Evolutionary conservation across 2,888 invertebrate species (phyloP).

Genomic region (Sinentomon sp.): DNA sequence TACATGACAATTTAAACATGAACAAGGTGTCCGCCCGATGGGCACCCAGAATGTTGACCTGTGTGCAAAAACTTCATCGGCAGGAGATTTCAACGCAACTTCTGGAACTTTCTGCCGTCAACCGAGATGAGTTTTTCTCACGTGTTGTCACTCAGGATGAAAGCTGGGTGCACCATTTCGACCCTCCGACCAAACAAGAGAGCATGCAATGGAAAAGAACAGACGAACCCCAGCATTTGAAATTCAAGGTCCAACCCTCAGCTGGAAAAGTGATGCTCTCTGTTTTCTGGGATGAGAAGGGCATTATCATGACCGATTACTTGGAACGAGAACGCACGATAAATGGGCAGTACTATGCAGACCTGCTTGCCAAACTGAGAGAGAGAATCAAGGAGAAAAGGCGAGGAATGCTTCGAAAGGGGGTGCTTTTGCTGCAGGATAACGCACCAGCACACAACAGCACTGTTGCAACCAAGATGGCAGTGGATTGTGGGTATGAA

Average conservation of each 20-base stretch:
- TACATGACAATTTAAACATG: too few relatives aligned
- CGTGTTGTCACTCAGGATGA: background rate
- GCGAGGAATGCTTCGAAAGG: background rate
- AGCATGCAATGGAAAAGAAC: too few relatives aligned
- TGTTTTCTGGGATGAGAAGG: slow-evolving; percentile 2
- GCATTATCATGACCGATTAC: slow-evolving; percentile 2
- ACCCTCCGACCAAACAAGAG: background rate
- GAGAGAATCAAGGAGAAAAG: background rate
- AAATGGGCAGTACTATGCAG: slow-evolving; percentile 1
- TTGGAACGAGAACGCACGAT: background rate
- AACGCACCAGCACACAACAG: background rate
- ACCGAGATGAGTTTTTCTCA: background rate
- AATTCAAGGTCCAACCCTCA: background rate
- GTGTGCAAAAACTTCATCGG: background rate
- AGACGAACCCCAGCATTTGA: background rate
- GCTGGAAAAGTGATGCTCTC: background rate
- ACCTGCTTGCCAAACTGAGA: background rate
- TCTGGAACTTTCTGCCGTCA: background rate
- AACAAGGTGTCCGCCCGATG: background rate
- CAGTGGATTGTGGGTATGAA: too few relatives aligned
- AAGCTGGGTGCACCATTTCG: background rate
- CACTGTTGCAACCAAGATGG: background rate
- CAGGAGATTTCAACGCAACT: too few relatives aligned
- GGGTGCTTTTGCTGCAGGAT: background rate
- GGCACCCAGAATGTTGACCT: background rate